These are phyloP conservation scores for Uropsilus gracilis DNA, from an alignment of 2,113 vertebrate genomes.

Conservation along the genomic window DNA sequence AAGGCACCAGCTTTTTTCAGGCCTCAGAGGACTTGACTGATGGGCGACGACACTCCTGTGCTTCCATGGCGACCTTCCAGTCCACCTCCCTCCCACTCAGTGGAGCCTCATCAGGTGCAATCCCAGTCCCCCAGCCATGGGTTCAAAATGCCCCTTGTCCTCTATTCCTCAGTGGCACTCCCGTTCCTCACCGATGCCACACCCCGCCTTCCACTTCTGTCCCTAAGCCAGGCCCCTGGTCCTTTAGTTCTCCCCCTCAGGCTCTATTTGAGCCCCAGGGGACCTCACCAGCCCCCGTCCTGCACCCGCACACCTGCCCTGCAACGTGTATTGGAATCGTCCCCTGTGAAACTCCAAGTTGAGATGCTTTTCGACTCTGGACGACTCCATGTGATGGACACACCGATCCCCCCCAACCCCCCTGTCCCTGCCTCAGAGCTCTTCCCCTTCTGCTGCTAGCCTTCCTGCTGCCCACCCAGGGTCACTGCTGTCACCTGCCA, in stretches of 20 bases:
- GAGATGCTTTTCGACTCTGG: rapidly evolving
- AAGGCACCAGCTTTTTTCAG: rapidly evolving
- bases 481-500: rapidly evolving
- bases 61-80: neutral
- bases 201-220: rapidly evolving
- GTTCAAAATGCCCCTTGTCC: neutral
- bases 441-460: neutral
- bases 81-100: neutral
- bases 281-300: too few relatives aligned
- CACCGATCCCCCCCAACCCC: rapidly evolving
- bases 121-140: neutral
- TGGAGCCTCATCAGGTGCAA: rapidly evolving
- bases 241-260: neutral
- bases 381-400: rapidly evolving
- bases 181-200: too few relatives aligned
- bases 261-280: neutral
- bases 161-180: neutral
- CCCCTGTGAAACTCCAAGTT: neutral
- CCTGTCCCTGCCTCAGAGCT: rapidly evolving
- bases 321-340: neutral
- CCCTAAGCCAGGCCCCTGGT: neutral
- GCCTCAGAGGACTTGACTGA: rapidly evolving
- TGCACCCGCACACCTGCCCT: too few relatives aligned
- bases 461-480: neutral
- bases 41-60: too few relatives aligned